phyloP scores from a whole-genome alignment of 1,140 invertebrate species.

The Micrasema longulum region DNA sequence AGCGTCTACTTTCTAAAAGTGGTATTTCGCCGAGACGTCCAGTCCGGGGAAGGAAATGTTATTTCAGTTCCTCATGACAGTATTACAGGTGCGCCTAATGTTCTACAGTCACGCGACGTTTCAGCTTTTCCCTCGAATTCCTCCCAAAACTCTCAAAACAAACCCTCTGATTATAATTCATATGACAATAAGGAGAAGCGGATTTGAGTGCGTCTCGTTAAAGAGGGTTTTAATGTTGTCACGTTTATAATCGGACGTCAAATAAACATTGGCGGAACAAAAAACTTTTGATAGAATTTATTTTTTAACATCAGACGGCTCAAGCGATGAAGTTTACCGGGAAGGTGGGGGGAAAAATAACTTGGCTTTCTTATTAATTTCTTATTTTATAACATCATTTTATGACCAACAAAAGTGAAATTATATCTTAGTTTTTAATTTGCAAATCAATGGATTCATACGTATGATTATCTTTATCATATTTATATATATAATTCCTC shows the following conservation, averaged over 20 bases:
- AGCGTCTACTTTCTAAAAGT: too few relatives aligned
- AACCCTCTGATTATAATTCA: constrained; percentile 32
- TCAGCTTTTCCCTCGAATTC: background rate
- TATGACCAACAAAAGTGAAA: too few relatives aligned
- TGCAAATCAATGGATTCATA: too few relatives aligned
- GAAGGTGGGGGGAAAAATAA: too few relatives aligned
- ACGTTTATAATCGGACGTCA: constrained; percentile 6
- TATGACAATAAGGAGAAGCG: constrained; percentile 8
- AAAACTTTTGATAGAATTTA: background rate
- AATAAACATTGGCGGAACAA: background rate
- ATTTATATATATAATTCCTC: too few relatives aligned
- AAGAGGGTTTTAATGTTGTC: background rate
- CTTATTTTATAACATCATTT: too few relatives aligned
- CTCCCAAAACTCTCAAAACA: constrained; percentile 16
- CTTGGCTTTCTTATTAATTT: too few relatives aligned
- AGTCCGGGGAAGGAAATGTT: constrained; percentile 8
- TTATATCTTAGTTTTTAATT: too few relatives aligned
- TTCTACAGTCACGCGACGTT: constrained; percentile 12
- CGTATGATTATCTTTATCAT: too few relatives aligned
- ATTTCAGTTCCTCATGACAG: constrained; percentile 27
- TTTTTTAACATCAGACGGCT: background rate
- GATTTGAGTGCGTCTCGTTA: constrained; percentile 27
- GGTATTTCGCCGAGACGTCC: constrained; percentile 16
- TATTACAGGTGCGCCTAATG: constrained; percentile 26
- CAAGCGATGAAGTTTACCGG: too few relatives aligned